phyloP scores from a whole-genome alignment of 2,797 vertebrate species.

The Lemur catta region DNA sequence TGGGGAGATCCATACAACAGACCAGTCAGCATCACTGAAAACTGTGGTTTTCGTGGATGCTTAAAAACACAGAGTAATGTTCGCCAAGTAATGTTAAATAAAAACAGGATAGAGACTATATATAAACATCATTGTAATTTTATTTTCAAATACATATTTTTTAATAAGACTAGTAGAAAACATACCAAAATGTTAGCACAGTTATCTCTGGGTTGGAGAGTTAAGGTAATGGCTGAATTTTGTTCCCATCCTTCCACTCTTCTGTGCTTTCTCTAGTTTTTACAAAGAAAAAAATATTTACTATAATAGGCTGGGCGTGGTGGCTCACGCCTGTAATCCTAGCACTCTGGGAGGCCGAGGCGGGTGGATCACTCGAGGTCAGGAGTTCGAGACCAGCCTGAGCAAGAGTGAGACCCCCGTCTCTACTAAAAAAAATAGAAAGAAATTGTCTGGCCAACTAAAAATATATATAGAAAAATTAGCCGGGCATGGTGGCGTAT shows the following conservation, averaged over 20 bases:
- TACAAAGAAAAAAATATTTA: constrained; percentile 46
- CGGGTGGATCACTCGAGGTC: too few species aligned
- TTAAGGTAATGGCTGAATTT: neutral
- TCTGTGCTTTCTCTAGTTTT: neutral
- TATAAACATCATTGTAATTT: neutral
- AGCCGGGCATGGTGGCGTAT: too few species aligned
- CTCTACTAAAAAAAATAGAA: too few species aligned
- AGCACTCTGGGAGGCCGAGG: too few species aligned
- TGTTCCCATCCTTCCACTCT: neutral
- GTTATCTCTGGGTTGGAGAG: constrained; percentile 3
- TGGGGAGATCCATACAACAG: neutral
- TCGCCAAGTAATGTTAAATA: accelerated
- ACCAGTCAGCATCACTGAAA: neutral
- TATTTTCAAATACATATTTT: neutral
- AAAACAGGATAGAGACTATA: neutral
- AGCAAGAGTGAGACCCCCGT: too few species aligned
- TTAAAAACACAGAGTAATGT: accelerated
- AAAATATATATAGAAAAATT: too few species aligned
- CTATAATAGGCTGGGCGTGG: neutral
- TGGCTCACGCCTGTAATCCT: too few species aligned
- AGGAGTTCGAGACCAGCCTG: too few species aligned
- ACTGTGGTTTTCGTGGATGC: accelerated
- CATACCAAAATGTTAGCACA: neutral
- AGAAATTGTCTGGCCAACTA: too few species aligned
- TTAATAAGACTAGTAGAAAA: neutral